These are phyloP conservation scores for Limnephilus marmoratus DNA, from an alignment of 2,888 invertebrate genomes.

Conservation along the genomic window DNA sequence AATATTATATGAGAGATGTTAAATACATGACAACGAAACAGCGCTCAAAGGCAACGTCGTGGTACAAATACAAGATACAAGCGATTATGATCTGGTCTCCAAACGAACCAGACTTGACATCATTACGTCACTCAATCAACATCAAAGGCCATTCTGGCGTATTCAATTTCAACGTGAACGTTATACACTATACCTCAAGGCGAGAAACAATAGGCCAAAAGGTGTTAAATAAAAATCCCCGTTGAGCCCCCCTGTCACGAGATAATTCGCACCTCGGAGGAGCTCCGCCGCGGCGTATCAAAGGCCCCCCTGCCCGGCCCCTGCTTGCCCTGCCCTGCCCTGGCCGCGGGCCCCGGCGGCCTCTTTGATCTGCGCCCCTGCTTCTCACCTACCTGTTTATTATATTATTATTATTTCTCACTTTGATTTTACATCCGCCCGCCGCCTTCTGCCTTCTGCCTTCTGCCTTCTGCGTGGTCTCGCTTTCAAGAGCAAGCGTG, in stretches of 20 bases:
- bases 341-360: slow-evolving; percentile 72
- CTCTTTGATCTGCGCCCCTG: slow-evolving; percentile 73
- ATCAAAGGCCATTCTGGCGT: background rate
- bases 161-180: background rate
- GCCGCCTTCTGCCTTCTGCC: slow-evolving; percentile 55
- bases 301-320: slow-evolving; percentile 69
- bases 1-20: background rate
- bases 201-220: slow-evolving; percentile 39
- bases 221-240: slow-evolving; percentile 43
- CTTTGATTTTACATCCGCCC: slow-evolving; percentile 63
- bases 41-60: background rate
- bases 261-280: slow-evolving; percentile 78
- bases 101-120: background rate
- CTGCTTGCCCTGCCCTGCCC: background rate
- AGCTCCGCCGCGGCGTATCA: slow-evolving; percentile 77
- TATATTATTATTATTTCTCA: slow-evolving; percentile 66
- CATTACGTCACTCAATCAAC: background rate
- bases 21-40: background rate
- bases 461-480: slow-evolving; percentile 50
- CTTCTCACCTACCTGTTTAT: slow-evolving; percentile 65
- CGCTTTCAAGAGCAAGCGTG: slow-evolving; percentile 37
- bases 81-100: background rate
- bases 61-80: background rate
- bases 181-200: background rate
- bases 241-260: slow-evolving; percentile 55